A percentile compares a stretch with the other conserved stretches of the same genome.
Evolutionary conservation across 2,113 vertebrate species (phyloP).

Genomic region (Macaca fascicularis): T2T-MFA8v1.1 NC_088381.1:9699501-9700000

Average conservation of each 20-base stretch:
- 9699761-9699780: not conserved
- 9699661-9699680: not conserved
- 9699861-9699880: not conserved
- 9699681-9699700: not conserved
- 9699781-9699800: not conserved
- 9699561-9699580: not conserved
- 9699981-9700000: not conserved
- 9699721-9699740: slow-evolving; percentile 22
- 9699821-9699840: not conserved
- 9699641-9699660: not conserved
- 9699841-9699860: not conserved
- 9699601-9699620: not conserved
- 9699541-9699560: not conserved
- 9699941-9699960: not conserved
- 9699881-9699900: no score
- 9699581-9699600: not conserved
- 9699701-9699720: not conserved
- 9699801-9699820: not conserved
- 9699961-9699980: rapidly evolving
- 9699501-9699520: not conserved
- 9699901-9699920: not conserved
- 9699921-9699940: not conserved
- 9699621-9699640: not conserved
- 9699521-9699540: not conserved
- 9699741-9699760: not conserved